phyloP scores from a whole-genome alignment of 2,113 vertebrate genomes.

The Nyctibius bracteatus region DNA sequence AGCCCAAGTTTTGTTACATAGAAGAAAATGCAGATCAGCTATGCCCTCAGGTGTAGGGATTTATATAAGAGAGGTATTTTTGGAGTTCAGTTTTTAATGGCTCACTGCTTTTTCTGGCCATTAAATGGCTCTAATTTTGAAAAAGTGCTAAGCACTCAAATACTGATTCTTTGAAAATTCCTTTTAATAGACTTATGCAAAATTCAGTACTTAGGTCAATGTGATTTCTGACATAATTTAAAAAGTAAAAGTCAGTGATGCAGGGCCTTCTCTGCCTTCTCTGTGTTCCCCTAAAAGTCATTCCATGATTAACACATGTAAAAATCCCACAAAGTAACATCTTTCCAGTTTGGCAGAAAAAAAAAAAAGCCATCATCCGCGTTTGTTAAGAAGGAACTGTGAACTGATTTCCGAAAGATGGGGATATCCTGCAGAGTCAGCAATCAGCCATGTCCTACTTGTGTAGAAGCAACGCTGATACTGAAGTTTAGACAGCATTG shows the following conservation, averaged over 20 bases:
- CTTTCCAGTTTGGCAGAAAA: neutral
- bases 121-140: neutral
- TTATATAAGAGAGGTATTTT: neutral
- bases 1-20: neutral
- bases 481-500: neutral
- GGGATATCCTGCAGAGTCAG: neutral
- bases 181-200: neutral
- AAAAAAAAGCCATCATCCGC: neutral
- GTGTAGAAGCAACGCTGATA: neutral
- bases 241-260: neutral
- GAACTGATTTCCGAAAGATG: neutral
- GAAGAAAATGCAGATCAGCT: conserved; percentile 15
- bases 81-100: neutral
- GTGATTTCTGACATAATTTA: neutral
- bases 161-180: neutral
- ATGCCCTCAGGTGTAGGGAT: neutral
- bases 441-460: neutral
- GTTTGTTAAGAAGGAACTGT: neutral
- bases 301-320: neutral
- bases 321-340: neutral
- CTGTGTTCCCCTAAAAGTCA: neutral
- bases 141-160: neutral
- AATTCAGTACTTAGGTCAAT: neutral
- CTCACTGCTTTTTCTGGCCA: neutral
- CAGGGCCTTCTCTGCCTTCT: neutral